phyloP scores from a whole-genome alignment of 2,888 invertebrate genomes.

The Ectemnius lituratus region DNA sequence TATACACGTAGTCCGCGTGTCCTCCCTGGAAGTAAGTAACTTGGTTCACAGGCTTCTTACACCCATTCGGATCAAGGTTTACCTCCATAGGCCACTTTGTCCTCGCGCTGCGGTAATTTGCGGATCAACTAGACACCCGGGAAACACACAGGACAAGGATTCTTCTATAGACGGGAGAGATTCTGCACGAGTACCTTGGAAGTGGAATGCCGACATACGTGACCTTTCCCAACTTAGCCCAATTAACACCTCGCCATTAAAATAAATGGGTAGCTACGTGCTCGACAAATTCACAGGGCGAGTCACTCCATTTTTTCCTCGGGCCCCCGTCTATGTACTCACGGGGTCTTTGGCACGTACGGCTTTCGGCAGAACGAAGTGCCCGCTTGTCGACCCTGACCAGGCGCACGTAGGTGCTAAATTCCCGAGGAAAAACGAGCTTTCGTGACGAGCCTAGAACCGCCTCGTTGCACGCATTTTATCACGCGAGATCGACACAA shows the following conservation, averaged over 20 bases:
- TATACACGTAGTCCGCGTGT: slow-evolving; percentile 12
- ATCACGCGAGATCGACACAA: slow-evolving; percentile 43
- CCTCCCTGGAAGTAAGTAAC: neutral
- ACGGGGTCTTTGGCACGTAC: slow-evolving; percentile 23
- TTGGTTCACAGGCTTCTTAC: no score
- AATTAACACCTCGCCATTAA: slow-evolving; percentile 9
- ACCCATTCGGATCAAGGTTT: no score
- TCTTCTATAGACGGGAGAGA: no score
- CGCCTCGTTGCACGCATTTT: slow-evolving; percentile 35
- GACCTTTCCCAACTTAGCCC: slow-evolving; percentile 15
- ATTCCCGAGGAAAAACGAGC: slow-evolving; percentile 28
- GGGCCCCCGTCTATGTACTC: neutral
- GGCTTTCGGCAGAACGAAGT: neutral
- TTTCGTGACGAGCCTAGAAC: slow-evolving; percentile 36
- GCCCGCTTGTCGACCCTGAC: slow-evolving; percentile 41
- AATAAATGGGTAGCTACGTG: slow-evolving; percentile 10
- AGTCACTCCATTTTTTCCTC: slow-evolving; percentile 7
- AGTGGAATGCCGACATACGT: neutral
- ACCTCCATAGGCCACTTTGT: no score
- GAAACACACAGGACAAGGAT: neutral
- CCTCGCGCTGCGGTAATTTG: no score
- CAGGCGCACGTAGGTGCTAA: slow-evolving; percentile 20
- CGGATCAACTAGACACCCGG: no score
- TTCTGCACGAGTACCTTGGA: no score
- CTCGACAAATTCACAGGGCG: neutral